Conservation (phyloP, 1,140 invertebrate genomes). For the Pteromalus puparum region DNA sequence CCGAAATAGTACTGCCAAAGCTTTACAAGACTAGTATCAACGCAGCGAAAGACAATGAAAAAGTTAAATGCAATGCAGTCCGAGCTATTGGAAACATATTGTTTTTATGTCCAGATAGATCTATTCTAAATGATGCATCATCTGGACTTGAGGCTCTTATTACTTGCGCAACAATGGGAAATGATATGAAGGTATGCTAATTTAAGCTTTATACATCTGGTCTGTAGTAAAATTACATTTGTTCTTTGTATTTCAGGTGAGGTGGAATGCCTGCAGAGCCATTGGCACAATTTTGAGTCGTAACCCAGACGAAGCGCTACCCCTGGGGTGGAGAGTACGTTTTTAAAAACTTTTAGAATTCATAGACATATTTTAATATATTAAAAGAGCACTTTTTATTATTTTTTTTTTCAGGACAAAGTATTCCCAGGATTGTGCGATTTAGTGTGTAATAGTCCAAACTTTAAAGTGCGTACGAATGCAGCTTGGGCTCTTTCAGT, state of each 20-base stretch:
- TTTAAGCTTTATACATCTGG: constrained; percentile 34
- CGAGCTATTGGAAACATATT: constrained; percentile 88
- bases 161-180: constrained; percentile 80
- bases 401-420: constrained; percentile 70
- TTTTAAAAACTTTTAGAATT: constrained; percentile 22
- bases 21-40: constrained; percentile 81
- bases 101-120: constrained; percentile 77
- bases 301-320: constrained; percentile 67
- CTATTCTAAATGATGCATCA: constrained; percentile 74
- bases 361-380: background rate
- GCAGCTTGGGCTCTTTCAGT: constrained; percentile 84
- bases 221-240: background rate
- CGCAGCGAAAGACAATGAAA: constrained; percentile 84
- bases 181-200: constrained; percentile 84
- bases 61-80: constrained; percentile 87
- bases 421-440: constrained; percentile 75
- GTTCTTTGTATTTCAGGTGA: constrained; percentile 75
- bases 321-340: constrained; percentile 68
- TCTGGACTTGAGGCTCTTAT: constrained; percentile 78
- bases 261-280: constrained; percentile 94
- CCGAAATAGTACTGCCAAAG: constrained; percentile 80
- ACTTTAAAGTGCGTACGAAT: constrained; percentile 88
- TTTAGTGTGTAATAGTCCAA: constrained; percentile 77
- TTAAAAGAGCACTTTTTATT: constrained; percentile 39
- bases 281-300: constrained; percentile 79